Percentiles rank a stretch among this genome's conserved stretches.
phyloP scores from a whole-genome alignment of 2,797 vertebrate genomes.

The Anguilla marmorata region DNA sequence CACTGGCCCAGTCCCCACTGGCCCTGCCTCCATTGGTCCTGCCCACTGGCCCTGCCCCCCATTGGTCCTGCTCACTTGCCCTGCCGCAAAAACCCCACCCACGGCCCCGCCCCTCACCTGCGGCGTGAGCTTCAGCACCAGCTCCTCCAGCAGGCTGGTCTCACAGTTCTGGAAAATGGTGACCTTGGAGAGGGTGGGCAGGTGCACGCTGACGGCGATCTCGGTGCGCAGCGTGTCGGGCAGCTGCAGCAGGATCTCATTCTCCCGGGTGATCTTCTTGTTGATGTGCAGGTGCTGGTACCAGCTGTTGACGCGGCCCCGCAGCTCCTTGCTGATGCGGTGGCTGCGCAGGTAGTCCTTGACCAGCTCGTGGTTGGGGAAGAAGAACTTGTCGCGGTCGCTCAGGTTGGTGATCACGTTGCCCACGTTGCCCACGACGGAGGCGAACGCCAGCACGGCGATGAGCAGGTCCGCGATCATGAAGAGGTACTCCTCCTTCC shows the following conservation, averaged over 20 bases:
- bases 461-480: slow-evolving; percentile 84
- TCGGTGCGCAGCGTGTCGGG: slow-evolving; percentile 80
- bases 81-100: not conserved
- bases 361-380: slow-evolving; percentile 82
- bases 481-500: slow-evolving; percentile 85
- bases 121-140: slow-evolving; percentile 87
- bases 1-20: not conserved
- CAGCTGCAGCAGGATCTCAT: slow-evolving; percentile 77
- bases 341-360: slow-evolving; percentile 79
- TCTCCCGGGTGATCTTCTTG: slow-evolving; percentile 85
- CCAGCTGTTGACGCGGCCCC: slow-evolving; percentile 77
- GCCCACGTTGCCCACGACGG: slow-evolving; percentile 84
- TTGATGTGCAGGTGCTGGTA: slow-evolving; percentile 89
- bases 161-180: slow-evolving; percentile 90
- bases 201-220: slow-evolving; percentile 85
- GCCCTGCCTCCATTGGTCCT: not conserved
- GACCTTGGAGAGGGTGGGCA: slow-evolving; percentile 85
- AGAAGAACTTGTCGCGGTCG: slow-evolving; percentile 79
- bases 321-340: slow-evolving; percentile 69
- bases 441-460: slow-evolving; percentile 89
- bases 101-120: slow-evolving; percentile 65
- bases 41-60: not conserved
- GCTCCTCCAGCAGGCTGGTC: slow-evolving; percentile 81
- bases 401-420: slow-evolving; percentile 79
- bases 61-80: too few relatives aligned